Evolutionary conservation across 2,113 vertebrate genomes (phyloP).

Genomic region (Tiliqua scincoides): DNA sequence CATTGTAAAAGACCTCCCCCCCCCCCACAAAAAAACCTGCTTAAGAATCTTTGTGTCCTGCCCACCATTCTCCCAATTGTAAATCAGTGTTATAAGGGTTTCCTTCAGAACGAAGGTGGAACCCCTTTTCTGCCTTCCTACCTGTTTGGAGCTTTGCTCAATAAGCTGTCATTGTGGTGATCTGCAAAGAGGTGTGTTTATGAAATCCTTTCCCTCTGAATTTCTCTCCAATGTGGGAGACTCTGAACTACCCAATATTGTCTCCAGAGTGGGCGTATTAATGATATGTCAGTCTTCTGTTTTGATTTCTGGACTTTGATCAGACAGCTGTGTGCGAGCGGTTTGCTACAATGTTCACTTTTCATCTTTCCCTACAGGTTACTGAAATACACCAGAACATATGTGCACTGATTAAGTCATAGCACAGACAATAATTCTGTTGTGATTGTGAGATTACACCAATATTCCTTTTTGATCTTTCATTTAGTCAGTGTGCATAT

Average conservation of each 20-base stretch:
- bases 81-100: not conserved
- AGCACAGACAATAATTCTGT: no score
- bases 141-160: not conserved
- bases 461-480: not conserved
- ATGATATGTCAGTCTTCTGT: not conserved
- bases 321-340: not conserved
- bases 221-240: no score
- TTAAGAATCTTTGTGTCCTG: not conserved
- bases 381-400: not conserved
- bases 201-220: no score
- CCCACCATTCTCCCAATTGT: not conserved
- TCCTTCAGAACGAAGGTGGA: not conserved
- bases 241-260: not conserved
- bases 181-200: not conserved
- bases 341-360: not conserved
- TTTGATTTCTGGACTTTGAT: not conserved
- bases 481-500: not conserved
- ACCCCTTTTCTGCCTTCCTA: not conserved
- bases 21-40: no score
- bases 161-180: not conserved
- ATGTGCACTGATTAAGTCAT: not conserved
- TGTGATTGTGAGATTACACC: not conserved
- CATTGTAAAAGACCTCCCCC: no score
- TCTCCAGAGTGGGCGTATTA: not conserved
- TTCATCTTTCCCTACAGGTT: not conserved